A percentile compares a stretch with the other conserved stretches of the same genome.
Conservation (phyloP, 2,888 invertebrate genomes). For the Melieria omissa region DNA sequence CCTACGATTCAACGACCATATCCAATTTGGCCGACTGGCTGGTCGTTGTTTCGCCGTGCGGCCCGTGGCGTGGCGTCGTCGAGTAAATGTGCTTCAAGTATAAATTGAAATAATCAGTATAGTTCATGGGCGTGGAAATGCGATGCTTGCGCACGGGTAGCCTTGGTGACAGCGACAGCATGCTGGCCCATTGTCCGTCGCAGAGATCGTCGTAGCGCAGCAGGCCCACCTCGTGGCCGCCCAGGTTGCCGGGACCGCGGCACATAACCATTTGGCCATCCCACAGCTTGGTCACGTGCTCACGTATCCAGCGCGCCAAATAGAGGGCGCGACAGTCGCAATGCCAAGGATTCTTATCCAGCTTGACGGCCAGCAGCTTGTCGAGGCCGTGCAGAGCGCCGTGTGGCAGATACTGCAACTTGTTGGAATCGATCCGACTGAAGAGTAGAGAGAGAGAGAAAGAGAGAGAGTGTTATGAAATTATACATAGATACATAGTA, state of each 20-base stretch:
- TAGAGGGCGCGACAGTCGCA: slow-evolving; percentile 75
- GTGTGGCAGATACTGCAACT: slow-evolving; percentile 72
- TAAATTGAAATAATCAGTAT: slow-evolving; percentile 64
- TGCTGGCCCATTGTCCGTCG: slow-evolving; percentile 79
- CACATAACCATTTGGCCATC: slow-evolving; percentile 69
- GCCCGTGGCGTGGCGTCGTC: slow-evolving; percentile 47
- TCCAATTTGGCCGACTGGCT: neutral
- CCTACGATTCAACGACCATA: neutral
- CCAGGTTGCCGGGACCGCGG: slow-evolving; percentile 69
- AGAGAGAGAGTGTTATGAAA: no score
- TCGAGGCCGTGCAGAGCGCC: slow-evolving; percentile 71
- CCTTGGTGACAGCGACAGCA: slow-evolving; percentile 68
- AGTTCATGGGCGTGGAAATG: slow-evolving; percentile 64
- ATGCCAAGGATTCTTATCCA: slow-evolving; percentile 74
- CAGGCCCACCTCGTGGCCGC: slow-evolving; percentile 68
- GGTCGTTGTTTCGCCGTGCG: neutral
- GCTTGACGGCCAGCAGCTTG: slow-evolving; percentile 71
- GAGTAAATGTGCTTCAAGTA: slow-evolving; percentile 64
- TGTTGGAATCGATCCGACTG: slow-evolving; percentile 72
- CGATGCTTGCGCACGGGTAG: slow-evolving; percentile 64
- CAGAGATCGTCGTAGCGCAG: slow-evolving; percentile 75
- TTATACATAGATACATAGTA: no score
- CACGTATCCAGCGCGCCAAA: slow-evolving; percentile 71
- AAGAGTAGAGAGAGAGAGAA: neutral
- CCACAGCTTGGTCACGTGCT: slow-evolving; percentile 68